Percentiles rank a stretch among this genome's conserved stretches.
Evolutionary conservation across 2,113 vertebrate species (phyloP).

Genomic region (Lota lota): DNA sequence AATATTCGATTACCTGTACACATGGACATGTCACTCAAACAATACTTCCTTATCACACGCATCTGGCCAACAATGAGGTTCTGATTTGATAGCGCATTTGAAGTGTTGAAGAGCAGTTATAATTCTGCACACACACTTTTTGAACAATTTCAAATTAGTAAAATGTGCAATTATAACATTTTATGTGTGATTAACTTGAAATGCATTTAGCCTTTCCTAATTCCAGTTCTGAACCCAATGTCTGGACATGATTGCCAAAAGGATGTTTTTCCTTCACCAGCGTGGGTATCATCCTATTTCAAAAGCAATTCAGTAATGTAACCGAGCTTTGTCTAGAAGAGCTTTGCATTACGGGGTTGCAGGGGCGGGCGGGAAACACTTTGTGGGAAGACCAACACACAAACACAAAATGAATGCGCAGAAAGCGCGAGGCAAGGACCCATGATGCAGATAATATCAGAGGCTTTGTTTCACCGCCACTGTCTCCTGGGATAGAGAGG

Average conservation of each 20-base stretch:
- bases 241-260: not conserved
- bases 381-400: not conserved
- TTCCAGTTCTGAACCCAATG: too few species aligned
- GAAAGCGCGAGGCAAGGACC: slow-evolving; percentile 64
- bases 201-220: too few species aligned
- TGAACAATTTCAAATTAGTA: too few species aligned
- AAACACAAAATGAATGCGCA: not conserved
- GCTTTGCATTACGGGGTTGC: slow-evolving; percentile 49
- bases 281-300: not conserved
- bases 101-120: too few species aligned
- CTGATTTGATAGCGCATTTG: not conserved
- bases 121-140: too few species aligned
- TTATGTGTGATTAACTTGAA: too few species aligned
- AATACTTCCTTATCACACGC: slow-evolving; percentile 29
- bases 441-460: slow-evolving; percentile 73
- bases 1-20: slow-evolving; percentile 52
- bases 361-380: not conserved
- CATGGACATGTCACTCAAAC: slow-evolving; percentile 34
- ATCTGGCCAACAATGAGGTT: slow-evolving; percentile 15
- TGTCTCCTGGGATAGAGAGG: slow-evolving; percentile 69
- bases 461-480: slow-evolving; percentile 74
- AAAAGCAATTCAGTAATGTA: slow-evolving; percentile 49
- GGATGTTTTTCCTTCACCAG: not conserved
- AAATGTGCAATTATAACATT: too few species aligned
- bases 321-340: slow-evolving; percentile 40